phyloP scores from a whole-genome alignment of 2,113 vertebrate genomes.

The Channa maculata region DNA sequence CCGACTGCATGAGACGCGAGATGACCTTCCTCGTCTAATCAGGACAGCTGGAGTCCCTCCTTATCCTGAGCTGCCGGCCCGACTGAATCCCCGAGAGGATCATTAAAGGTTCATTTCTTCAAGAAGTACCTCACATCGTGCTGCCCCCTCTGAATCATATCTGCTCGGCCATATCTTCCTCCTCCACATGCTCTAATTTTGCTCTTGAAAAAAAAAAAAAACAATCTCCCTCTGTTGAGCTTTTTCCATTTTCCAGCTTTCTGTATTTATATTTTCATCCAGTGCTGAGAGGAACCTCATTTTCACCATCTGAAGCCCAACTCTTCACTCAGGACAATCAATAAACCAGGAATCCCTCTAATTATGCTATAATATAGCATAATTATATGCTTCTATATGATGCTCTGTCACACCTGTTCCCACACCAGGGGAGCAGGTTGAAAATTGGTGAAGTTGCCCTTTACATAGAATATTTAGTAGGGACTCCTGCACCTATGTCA shows the following conservation, averaged over 20 bases:
- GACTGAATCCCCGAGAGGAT: constrained; percentile 44
- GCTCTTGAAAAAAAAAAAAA: constrained; percentile 48
- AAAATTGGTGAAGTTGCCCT: too few species aligned
- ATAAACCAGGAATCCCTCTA: not conserved
- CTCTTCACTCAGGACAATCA: not conserved
- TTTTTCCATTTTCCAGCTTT: constrained; percentile 25
- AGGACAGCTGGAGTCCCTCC: constrained; percentile 31
- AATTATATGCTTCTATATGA: too few species aligned
- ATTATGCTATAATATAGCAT: too few species aligned
- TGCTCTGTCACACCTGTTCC: too few species aligned
- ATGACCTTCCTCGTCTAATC: constrained; percentile 47
- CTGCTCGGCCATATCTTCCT: constrained; percentile 55
- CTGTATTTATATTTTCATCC: constrained; percentile 34
- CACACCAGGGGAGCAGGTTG: too few species aligned
- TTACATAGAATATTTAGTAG: too few species aligned
- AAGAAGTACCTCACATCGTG: constrained; percentile 49
- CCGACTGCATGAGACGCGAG: constrained; percentile 19
- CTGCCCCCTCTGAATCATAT: constrained; percentile 70
- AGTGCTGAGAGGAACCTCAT: not conserved
- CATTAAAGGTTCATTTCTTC: constrained; percentile 67
- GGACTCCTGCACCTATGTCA: too few species aligned
- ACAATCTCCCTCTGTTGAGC: constrained; percentile 20
- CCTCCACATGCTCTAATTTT: constrained; percentile 72
- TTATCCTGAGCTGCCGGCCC: constrained; percentile 27
- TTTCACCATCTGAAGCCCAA: not conserved